These are phyloP conservation scores for Perithous albicinctus DNA, from an alignment of 2,888 invertebrate species.

Conservation along the genomic window DNA sequence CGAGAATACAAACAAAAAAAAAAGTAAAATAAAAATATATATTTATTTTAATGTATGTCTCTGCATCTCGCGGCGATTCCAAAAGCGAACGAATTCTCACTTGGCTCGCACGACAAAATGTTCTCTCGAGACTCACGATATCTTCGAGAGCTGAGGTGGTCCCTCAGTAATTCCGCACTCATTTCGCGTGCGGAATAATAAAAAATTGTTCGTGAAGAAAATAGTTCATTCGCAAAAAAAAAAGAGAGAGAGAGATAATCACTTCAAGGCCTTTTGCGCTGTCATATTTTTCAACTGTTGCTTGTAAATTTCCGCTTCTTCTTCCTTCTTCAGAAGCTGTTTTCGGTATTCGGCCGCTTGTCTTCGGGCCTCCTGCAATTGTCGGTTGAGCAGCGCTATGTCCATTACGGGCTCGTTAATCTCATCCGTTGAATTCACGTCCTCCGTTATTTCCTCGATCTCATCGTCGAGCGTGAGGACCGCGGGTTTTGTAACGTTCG, in stretches of 20 bases:
- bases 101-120: conserved; percentile 12
- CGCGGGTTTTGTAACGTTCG: conserved; percentile 76
- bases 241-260: conserved; percentile 56
- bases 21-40: conserved; percentile 1
- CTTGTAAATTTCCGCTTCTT: conserved; percentile 84
- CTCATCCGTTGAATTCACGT: conserved; percentile 85
- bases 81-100: conserved; percentile 2
- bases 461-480: conserved; percentile 81
- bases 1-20: conserved; percentile 22
- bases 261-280: conserved; percentile 73
- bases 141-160: conserved; percentile 16
- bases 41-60: not conserved
- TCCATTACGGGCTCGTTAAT: conserved; percentile 76
- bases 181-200: conserved; percentile 3
- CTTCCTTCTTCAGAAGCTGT: conserved; percentile 82
- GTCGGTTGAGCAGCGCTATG: conserved; percentile 81
- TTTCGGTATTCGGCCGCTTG: conserved; percentile 83
- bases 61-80: not conserved
- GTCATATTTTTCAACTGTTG: conserved; percentile 82
- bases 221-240: conserved; percentile 44
- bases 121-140: conserved; percentile 24
- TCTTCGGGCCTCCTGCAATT: conserved; percentile 82
- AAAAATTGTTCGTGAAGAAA: not conserved
- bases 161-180: not conserved
- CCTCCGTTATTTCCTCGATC: conserved; percentile 83